phyloP scores from a whole-genome alignment of 2,888 invertebrate species.

The Saturnia japonica region DNA sequence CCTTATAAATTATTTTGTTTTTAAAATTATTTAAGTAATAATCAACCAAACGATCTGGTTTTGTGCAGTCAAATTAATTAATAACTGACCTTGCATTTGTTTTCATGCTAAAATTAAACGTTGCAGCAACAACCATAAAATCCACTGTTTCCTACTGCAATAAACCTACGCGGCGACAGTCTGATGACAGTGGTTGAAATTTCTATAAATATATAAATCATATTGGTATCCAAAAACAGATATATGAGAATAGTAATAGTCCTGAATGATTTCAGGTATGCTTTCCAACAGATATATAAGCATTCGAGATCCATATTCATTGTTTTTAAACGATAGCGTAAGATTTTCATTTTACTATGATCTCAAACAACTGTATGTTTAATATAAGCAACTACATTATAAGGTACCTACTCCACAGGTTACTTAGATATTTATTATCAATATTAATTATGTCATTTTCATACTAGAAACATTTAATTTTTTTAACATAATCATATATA shows the following conservation, averaged over 20 bases:
- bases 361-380: not conserved
- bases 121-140: not conserved
- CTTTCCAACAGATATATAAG: conserved; percentile 18
- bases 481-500: too few species aligned
- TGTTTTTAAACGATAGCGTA: not conserved
- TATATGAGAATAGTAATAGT: not conserved
- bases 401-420: not conserved
- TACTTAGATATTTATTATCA: not conserved
- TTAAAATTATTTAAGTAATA: not conserved
- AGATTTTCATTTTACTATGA: not conserved
- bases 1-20: not conserved
- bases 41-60: not conserved
- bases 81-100: not conserved
- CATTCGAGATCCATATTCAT: not conserved
- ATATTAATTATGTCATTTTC: too few species aligned
- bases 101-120: not conserved
- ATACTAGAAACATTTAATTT: too few species aligned
- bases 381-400: too few species aligned
- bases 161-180: not conserved
- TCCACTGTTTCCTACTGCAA: not conserved
- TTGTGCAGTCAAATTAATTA: not conserved
- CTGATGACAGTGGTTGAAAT: not conserved
- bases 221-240: not conserved
- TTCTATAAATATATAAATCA: not conserved
- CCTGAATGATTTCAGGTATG: conserved; percentile 15